Evolutionary conservation across 2,888 invertebrate species (phyloP), one percentile per base, ranked within the genome.

Genomic region (Amphipyra berbera): DNA sequence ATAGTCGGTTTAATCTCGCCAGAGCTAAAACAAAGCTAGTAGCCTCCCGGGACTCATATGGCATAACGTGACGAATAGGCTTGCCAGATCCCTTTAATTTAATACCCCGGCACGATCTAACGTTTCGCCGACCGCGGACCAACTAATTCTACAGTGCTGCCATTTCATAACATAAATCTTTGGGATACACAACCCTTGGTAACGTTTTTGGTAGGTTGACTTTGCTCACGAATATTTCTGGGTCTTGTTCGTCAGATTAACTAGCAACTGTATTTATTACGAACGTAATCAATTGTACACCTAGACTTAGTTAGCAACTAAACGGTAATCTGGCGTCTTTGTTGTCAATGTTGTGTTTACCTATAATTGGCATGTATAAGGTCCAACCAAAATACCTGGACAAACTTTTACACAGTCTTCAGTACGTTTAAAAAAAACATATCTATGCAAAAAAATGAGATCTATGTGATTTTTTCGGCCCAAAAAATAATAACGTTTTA

Each of bases 51-150:
- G 88, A 59, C 82, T 82, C 79, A 68, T 81, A 78, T 80, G 84
- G 82, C 82, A 79, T 83, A 83, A 84, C 83, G 84, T 84, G 86
- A 87, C 83, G 85, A 84, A 88, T 85, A 78, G 79, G 79, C 76
- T 75, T 73, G 71, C 57, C 74, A 73, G 74, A 79, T 74, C 82
- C 84, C 82, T 79, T 80, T 85, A 83, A 88, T 87, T 87, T 86
- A 73, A 77, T 77, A 77, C 78, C 50, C 52, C 53, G 57, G 73
- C 52, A 68, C 69, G 68, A 65, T 65, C 59, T 65, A 68, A 61
- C 68, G 64, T 59, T 73, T 54, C 61, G 44, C 63, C 66, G 60
- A 68, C 67, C 68, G 59, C 66, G 49, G 54, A 58, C 78, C 64
- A 74, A 77, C 80, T 77, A 74, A 77, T 77, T 72, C 65, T 53